Evolutionary conservation across 2,888 invertebrate species (phyloP).

Genomic region (Lymantria monacha): DNA sequence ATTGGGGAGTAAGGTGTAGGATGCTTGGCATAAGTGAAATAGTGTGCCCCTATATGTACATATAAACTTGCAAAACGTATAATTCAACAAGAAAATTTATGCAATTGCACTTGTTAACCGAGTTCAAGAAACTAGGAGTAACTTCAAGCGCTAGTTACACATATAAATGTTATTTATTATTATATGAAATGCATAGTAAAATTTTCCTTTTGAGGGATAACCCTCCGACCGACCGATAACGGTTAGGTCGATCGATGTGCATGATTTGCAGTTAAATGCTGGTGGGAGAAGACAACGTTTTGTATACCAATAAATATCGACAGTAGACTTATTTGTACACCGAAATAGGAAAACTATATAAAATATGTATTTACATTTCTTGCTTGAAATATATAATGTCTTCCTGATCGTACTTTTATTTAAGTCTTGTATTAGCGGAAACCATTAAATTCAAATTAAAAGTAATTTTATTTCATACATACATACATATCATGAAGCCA

Average conservation of each 20-base stretch:
- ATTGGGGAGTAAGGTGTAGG: slow-evolving; percentile 48
- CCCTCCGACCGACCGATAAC: slow-evolving; percentile 1
- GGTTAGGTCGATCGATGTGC: background rate
- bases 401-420: no score
- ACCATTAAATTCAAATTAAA: no score
- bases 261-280: background rate
- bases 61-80: slow-evolving; percentile 34
- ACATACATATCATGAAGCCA: no score
- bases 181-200: slow-evolving; percentile 2
- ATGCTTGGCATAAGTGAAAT: slow-evolving; percentile 37
- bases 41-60: slow-evolving; percentile 38
- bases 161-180: slow-evolving; percentile 17
- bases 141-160: slow-evolving; percentile 22
- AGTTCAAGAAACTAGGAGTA: slow-evolving; percentile 20
- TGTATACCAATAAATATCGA: background rate
- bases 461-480: no score
- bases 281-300: background rate
- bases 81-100: slow-evolving; percentile 40
- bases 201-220: slow-evolving; percentile 4
- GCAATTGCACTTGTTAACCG: slow-evolving; percentile 36
- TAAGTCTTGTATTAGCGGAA: no score
- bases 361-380: no score
- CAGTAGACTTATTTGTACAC: no score
- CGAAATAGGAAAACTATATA: no score
- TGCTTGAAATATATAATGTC: no score